These are phyloP conservation scores for Seriola dumerili DNA, from an alignment of 2,113 vertebrate genomes.

Conservation along the genomic window DNA sequence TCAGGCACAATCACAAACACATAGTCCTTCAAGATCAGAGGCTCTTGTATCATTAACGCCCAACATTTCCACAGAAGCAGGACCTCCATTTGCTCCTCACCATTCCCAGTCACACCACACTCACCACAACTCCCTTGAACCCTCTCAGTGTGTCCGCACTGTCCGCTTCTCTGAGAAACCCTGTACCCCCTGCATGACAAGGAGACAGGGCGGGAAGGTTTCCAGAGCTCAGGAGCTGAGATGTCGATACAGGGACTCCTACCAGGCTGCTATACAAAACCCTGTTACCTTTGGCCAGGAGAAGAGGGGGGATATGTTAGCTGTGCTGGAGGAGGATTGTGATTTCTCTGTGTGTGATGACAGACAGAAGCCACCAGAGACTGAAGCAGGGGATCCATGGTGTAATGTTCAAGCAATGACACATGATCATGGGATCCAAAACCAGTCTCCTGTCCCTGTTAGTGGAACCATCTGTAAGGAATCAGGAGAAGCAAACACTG, in stretches of 20 bases:
- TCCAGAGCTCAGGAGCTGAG: constrained; percentile 69
- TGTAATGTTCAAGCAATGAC: constrained; percentile 31
- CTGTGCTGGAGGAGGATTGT: constrained; percentile 79
- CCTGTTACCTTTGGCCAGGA: constrained; percentile 69
- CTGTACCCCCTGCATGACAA: constrained; percentile 81
- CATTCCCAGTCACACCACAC: constrained; percentile 40
- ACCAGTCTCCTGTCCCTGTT: constrained; percentile 21
- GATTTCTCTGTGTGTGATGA: constrained; percentile 31
- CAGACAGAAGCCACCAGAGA: constrained; percentile 20
- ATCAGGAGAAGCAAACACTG: constrained; percentile 63
- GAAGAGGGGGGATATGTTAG: constrained; percentile 59
- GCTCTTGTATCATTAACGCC: neutral
- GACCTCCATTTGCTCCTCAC: constrained; percentile 8
- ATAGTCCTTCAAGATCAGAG: constrained; percentile 21
- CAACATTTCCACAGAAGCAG: constrained; percentile 14
- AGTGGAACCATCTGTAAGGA: constrained; percentile 61
- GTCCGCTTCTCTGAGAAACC: constrained; percentile 82
- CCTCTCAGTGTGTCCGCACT: constrained; percentile 60
- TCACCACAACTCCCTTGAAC: constrained; percentile 19
- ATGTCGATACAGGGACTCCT: constrained; percentile 85
- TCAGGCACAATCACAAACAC: constrained; percentile 34
- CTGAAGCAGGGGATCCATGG: constrained; percentile 31
- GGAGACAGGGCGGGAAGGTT: constrained; percentile 75
- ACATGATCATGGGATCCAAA: constrained; percentile 35
- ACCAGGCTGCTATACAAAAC: constrained; percentile 83